A percentile compares a stretch with the other conserved stretches of the same genome.
Evolutionary conservation across 2,888 invertebrate genomes (phyloP).

Genomic region (Idaea aversata): DNA sequence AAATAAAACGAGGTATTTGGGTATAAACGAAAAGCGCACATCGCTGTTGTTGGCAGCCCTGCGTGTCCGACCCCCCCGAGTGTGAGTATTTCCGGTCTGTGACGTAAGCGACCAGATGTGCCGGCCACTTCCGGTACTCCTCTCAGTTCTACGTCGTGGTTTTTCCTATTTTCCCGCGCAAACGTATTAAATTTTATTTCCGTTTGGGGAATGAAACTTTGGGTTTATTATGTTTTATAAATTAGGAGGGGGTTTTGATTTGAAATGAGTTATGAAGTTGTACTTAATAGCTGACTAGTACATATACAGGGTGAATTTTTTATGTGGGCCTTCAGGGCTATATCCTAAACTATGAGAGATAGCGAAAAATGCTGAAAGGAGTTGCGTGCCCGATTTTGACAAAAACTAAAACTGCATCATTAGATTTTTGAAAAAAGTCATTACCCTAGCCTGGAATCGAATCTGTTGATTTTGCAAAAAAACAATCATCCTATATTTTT

Average conservation of each 20-base stretch:
- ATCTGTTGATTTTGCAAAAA: too few relatives aligned
- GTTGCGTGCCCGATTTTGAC: too few relatives aligned
- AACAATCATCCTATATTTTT: too few relatives aligned
- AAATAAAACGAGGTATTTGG: background rate
- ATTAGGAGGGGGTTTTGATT: slow-evolving; percentile 2
- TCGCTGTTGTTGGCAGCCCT: slow-evolving; percentile 17
- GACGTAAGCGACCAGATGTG: slow-evolving; percentile 58
- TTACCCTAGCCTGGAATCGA: too few relatives aligned
- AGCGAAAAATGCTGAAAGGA: too few relatives aligned
- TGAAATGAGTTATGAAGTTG: background rate
- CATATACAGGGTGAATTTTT: too few relatives aligned
- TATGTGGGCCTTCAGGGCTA: too few relatives aligned
- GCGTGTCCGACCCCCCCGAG: slow-evolving; percentile 35
- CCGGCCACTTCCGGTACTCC: slow-evolving; percentile 48
- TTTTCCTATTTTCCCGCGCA: slow-evolving; percentile 9
- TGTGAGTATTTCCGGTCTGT: slow-evolving; percentile 48
- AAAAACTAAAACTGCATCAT: too few relatives aligned
- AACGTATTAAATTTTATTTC: slow-evolving; percentile 17
- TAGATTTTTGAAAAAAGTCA: too few relatives aligned
- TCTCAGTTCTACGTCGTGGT: slow-evolving; percentile 19
- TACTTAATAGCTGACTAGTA: background rate
- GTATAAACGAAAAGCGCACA: background rate
- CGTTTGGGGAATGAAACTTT: slow-evolving; percentile 15
- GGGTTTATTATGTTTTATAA: slow-evolving; percentile 4
- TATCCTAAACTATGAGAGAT: too few relatives aligned